phyloP scores from a whole-genome alignment of 1,140 invertebrate genomes.

The Drosophila mayri region DNA sequence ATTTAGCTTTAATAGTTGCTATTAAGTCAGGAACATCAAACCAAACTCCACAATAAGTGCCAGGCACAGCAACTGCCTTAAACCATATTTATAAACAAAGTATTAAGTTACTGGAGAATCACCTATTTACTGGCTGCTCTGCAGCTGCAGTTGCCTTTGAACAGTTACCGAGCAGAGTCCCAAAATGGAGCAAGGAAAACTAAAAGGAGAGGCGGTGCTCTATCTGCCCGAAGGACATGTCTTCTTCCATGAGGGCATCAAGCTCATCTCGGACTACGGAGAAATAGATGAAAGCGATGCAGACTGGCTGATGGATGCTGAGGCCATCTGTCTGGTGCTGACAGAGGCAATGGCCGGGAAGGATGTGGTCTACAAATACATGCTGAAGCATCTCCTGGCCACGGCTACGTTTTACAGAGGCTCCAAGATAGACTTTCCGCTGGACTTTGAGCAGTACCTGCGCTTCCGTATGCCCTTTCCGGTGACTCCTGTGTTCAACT shows the following conservation, averaged over 20 bases:
- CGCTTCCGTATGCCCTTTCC: slow-evolving; percentile 56
- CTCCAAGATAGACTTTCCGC: slow-evolving; percentile 56
- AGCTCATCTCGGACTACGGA: slow-evolving; percentile 44
- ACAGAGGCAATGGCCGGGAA: slow-evolving; percentile 55
- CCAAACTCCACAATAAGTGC: neutral
- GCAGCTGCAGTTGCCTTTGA: slow-evolving; percentile 1
- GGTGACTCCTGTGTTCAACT: slow-evolving; percentile 57
- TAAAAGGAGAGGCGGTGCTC: slow-evolving; percentile 4
- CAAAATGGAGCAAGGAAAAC: slow-evolving; percentile 12
- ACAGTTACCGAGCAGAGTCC: slow-evolving; percentile 1
- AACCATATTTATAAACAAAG: slow-evolving; percentile 13
- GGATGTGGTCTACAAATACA: slow-evolving; percentile 52
- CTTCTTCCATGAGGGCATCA: slow-evolving; percentile 56
- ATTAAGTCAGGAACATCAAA: neutral
- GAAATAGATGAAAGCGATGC: slow-evolving; percentile 50
- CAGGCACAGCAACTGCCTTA: neutral
- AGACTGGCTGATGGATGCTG: slow-evolving; percentile 50
- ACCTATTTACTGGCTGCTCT: neutral
- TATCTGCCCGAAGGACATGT: slow-evolving; percentile 42
- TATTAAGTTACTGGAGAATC: slow-evolving; percentile 12
- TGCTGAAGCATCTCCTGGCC: slow-evolving; percentile 42
- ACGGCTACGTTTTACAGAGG: slow-evolving; percentile 61
- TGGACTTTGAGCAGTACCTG: slow-evolving; percentile 61
- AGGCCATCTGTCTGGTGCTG: slow-evolving; percentile 41
- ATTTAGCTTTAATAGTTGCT: neutral